A percentile compares a stretch with the other conserved stretches of the same genome.
These are phyloP conservation scores for Campoletis sonorensis DNA, from an alignment of 1,140 invertebrate species.

Conservation along the genomic window DNA sequence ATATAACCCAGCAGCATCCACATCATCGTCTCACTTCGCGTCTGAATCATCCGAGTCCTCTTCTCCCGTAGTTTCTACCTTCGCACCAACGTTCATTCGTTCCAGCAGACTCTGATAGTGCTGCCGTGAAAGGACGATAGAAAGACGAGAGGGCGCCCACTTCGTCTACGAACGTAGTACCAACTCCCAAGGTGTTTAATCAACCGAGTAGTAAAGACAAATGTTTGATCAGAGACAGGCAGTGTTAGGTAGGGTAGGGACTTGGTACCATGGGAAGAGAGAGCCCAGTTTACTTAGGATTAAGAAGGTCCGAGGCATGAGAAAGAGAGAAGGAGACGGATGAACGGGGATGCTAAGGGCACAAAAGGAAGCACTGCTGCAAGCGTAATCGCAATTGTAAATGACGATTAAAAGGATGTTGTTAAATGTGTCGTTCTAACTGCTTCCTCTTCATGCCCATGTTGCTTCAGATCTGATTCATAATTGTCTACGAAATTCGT, in stretches of 20 bases:
- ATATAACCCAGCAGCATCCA: conserved; percentile 13
- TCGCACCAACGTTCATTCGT: conserved; percentile 21
- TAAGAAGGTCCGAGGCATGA: conserved; percentile 54
- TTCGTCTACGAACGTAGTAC: conserved; percentile 49
- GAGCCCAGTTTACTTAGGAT: conserved; percentile 65
- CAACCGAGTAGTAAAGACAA: conserved; percentile 69
- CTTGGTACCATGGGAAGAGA: conserved; percentile 21
- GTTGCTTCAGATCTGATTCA: background rate
- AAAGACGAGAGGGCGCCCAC: background rate
- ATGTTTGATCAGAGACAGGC: conserved; percentile 68
- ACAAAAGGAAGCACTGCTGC: background rate
- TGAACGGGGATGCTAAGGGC: background rate
- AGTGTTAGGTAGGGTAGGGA: conserved; percentile 39
- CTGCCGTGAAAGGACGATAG: background rate
- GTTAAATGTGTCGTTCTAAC: background rate
- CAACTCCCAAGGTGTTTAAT: conserved; percentile 66
- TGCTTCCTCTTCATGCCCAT: background rate
- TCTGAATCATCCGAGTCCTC: conserved; percentile 10
- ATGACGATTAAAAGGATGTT: background rate
- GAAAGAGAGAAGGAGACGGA: conserved; percentile 2
- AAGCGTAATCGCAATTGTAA: conserved; percentile 33
- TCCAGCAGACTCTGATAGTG: background rate
- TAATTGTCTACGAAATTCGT: background rate
- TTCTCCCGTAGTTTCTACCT: conserved; percentile 16
- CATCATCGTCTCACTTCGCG: background rate